Evolutionary conservation across 1,140 invertebrate species (phyloP), one percentile per base, ranked within the genome.

Genomic region (Megalopta genalis): DNA sequence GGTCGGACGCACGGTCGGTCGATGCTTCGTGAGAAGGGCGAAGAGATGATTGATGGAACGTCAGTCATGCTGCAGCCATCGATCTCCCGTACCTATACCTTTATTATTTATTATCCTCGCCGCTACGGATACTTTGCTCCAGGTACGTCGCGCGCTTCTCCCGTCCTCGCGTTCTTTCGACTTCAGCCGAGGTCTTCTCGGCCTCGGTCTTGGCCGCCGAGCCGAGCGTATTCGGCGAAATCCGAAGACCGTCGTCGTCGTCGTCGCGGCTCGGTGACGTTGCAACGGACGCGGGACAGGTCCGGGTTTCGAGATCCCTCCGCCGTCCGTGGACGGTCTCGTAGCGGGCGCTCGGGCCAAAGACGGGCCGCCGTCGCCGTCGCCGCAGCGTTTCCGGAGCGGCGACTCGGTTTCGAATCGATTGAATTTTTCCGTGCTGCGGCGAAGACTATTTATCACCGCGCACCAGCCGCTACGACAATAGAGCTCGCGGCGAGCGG

Each of bases 81-180:
- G 91, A 93, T 93, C 92, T 91, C 89, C 77, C 81, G 71, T 86
- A 86, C 83, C 88, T 84, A 75, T 86, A 82, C 88, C 85, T 90
- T 88, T 89, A 89, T 90, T 92, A 93, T 93, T 93, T 92, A 92
- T 93, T 92, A 92, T 93, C 92, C 89, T 81, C 84, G 84, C 86
- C 85, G 87, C 72, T 85, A 81, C 83, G 87, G 88, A 87, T 86
- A 82, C 87, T 86, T 81, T 74, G 80, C 79, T 75, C 79, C 77
- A 68, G 74, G 65, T 78, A 81, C 85, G 68, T 62, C 69, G 49
- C 68, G 16, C 68, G 16, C 39, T 77, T 78, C 79, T 80, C 80
- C 77, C 67, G 77, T 62, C 23, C 39, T 60, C 52, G 39, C n/a
- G 49, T 66, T 82, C 68, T 63, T 87, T 84, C 70, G 57, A 32